Evolutionary conservation across 2,113 vertebrate species (phyloP).

Genomic region (Dascyllus trimaculatus): DNA sequence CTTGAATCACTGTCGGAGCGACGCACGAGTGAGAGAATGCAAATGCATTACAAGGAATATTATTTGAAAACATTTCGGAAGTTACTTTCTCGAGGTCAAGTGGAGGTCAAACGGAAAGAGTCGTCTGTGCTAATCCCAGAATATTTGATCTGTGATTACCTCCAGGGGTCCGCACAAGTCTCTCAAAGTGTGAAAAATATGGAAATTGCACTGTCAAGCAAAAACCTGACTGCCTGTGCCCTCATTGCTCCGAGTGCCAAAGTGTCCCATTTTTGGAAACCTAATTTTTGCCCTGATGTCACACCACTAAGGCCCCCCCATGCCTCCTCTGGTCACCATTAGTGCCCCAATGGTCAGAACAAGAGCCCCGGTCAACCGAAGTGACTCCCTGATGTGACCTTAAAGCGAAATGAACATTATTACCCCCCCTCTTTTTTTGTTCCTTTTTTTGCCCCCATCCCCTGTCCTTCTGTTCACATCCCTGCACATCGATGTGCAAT

Average conservation of each 20-base stretch:
- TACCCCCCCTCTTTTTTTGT: neutral
- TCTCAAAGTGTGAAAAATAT: conserved; percentile 46
- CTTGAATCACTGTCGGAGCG: conserved; percentile 35
- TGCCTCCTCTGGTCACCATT: conserved; percentile 17
- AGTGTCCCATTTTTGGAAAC: conserved; percentile 54
- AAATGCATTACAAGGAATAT: conserved; percentile 26
- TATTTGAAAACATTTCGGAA: conserved; percentile 35
- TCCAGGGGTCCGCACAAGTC: conserved; percentile 34
- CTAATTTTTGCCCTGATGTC: conserved; percentile 41
- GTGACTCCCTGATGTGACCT: conserved; percentile 18
- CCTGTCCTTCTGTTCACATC: neutral
- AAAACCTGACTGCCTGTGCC: conserved; percentile 43
- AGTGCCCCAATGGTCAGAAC: conserved; percentile 16
- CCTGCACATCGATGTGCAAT: neutral
- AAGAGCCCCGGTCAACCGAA: conserved; percentile 7
- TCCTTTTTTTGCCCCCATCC: neutral
- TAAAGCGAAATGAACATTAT: conserved; percentile 14
- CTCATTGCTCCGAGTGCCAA: conserved; percentile 34
- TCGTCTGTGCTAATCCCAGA: neutral
- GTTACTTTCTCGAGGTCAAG: conserved; percentile 49
- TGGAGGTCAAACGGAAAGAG: neutral
- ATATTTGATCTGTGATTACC: conserved; percentile 53
- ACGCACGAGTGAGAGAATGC: conserved; percentile 29
- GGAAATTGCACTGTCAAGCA: conserved; percentile 47
- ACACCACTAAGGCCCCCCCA: conserved; percentile 7